Conservation (phyloP, 2,113 vertebrate species). For the Chionodraco myersi region DNA sequence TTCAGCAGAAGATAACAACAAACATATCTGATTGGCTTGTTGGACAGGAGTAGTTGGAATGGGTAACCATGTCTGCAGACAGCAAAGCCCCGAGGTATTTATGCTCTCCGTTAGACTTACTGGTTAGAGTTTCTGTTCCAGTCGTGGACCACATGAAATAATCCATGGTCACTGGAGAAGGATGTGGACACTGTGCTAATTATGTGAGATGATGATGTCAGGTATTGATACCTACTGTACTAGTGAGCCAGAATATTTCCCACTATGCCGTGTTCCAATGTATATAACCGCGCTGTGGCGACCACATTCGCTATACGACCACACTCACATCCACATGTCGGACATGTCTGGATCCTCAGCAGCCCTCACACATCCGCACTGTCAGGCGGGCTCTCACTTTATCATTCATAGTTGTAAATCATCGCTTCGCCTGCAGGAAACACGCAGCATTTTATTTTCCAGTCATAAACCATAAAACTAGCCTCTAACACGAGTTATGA, state of each 20-base stretch:
- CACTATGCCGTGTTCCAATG: conserved; percentile 56
- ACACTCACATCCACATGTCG: conserved; percentile 74
- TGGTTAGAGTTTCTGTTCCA: conserved; percentile 69
- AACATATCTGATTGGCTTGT: conserved; percentile 68
- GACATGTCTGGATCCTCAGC: conserved; percentile 78
- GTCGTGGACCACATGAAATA: conserved; percentile 77
- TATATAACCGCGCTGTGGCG: conserved; percentile 69
- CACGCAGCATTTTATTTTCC: conserved; percentile 82
- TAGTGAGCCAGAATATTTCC: conserved; percentile 63
- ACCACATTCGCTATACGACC: conserved; percentile 58
- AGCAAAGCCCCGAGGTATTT: conserved; percentile 57
- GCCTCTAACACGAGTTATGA: conserved; percentile 80
- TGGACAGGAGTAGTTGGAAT: conserved; percentile 50
- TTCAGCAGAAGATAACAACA: conserved; percentile 67
- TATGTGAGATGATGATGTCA: conserved; percentile 81
- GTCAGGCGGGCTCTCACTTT: conserved; percentile 76
- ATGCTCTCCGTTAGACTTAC: conserved; percentile 61
- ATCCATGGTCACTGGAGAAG: conserved; percentile 73
- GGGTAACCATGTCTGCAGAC: conserved; percentile 65
- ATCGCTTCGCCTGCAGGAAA: conserved; percentile 77
- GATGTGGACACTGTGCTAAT: conserved; percentile 81
- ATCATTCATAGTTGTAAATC: conserved; percentile 81
- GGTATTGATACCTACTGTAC: conserved; percentile 66
- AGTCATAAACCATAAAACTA: conserved; percentile 83
- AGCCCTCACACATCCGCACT: conserved; percentile 75